Conservation (phyloP, 2,113 vertebrate species). For the Eurystomus gularis region DNA sequence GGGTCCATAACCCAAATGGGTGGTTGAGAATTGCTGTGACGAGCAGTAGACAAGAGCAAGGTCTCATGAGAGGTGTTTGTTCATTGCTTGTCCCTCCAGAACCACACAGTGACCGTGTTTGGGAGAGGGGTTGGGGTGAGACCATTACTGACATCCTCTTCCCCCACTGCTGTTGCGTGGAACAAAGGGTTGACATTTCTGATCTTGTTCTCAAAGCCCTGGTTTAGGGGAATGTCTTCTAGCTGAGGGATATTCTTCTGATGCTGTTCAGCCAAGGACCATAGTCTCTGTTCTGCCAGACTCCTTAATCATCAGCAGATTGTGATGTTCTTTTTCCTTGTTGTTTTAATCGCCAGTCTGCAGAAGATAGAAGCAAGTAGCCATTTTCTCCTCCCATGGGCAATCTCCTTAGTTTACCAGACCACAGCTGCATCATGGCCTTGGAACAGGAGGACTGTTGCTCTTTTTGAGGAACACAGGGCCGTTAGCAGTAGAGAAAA, state of each 20-base stretch:
- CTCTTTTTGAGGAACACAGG: neutral
- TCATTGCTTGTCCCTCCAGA: neutral
- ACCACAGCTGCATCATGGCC: neutral
- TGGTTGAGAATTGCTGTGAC: neutral
- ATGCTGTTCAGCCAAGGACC: neutral
- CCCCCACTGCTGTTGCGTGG: too few species aligned
- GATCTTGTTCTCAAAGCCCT: neutral
- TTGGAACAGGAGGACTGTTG: neutral
- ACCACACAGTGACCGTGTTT: neutral
- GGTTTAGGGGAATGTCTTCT: neutral
- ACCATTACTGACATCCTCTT: fast-evolving
- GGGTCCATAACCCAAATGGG: neutral
- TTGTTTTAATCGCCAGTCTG: neutral
- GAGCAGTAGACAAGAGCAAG: neutral
- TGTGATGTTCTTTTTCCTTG: neutral
- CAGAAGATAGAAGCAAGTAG: neutral
- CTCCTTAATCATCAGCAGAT: neutral
- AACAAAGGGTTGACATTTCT: neutral
- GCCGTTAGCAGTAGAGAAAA: neutral
- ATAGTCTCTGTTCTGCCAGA: neutral
- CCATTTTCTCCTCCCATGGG: neutral
- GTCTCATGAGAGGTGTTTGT: neutral
- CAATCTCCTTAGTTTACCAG: neutral
- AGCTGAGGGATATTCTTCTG: neutral
- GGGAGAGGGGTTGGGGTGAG: neutral